Evolutionary conservation across 2,797 vertebrate species (phyloP), one percentile per base, ranked within the genome.

Genomic region (Halcyon chelicuti): DNA sequence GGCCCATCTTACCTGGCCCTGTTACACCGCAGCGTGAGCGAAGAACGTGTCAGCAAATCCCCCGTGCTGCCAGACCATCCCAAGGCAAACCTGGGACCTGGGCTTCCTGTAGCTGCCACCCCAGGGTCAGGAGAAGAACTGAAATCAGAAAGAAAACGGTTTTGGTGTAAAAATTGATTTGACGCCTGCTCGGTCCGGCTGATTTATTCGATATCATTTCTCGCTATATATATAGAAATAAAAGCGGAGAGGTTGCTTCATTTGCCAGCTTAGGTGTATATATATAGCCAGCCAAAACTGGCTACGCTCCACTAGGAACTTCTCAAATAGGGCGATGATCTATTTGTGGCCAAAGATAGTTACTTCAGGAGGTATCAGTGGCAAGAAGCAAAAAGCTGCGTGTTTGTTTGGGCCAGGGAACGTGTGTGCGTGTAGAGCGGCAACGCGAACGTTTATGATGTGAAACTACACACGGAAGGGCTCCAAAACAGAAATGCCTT

Each of bases 401-500:
- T 57, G 76, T 82, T 90, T 55, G 71, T 62, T 82, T 52, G 82
- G 60, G 40, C 81, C 79, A 4, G 90, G 63, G 80, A 52, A 33
- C 14, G 5, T 5, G 62, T 87, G 76, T 79, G 90, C 52, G 26
- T 88, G 88, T 80, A 39, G 79, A n/a, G 75, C 83, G 73, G 63
- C 80, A 63, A 54, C 1, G 5, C 61, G 42, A 72, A 22, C 5
- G 3, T 49, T 68, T 40, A 33, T 62, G 33, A 78, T 81, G 85
- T 23, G 86, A 80, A 94, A 65, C 87, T 31, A 49, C 87, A 10
- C 67, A 22, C 84, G 68, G 80, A 85, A 87, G 72, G 83, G 91
- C 91, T 96, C 94, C 94, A 66, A 92, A 80, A 49, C 5, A 89
- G 94, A 96, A 96, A 97, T 94, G 94, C 95, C 89, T 93, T 83